Evolutionary conservation across 2,888 invertebrate species (phyloP).

Genomic region (Agrotis exclamationis): DNA sequence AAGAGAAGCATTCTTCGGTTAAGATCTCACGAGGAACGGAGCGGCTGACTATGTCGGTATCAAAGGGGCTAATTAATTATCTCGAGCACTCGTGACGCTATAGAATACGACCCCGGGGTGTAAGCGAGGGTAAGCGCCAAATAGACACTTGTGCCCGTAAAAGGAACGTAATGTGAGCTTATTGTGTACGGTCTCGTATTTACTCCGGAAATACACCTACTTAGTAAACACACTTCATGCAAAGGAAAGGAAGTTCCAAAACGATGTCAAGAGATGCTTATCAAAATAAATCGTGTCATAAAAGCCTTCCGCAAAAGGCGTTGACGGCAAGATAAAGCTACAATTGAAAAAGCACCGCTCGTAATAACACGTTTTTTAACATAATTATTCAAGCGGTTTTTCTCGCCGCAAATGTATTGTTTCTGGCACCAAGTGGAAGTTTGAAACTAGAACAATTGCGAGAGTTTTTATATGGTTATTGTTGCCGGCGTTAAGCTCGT

Average conservation of each 20-base stretch:
- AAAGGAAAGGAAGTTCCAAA: constrained; percentile 33
- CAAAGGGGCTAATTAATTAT: constrained; percentile 85
- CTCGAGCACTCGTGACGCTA: constrained; percentile 74
- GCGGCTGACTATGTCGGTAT: constrained; percentile 68
- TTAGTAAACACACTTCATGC: constrained; percentile 28
- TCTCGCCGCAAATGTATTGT: constrained; percentile 50
- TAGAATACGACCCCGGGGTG: constrained; percentile 72
- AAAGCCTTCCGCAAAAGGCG: constrained; percentile 51
- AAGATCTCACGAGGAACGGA: constrained; percentile 62
- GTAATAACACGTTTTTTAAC: constrained; percentile 46
- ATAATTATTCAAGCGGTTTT: constrained; percentile 49
- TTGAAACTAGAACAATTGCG: constrained; percentile 61
- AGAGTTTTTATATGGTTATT: constrained; percentile 62
- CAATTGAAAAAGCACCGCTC: constrained; percentile 56
- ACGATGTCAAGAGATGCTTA: constrained; percentile 51
- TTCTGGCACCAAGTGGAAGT: constrained; percentile 52
- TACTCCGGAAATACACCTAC: constrained; percentile 37
- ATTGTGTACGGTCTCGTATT: constrained; percentile 56
- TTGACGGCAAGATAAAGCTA: constrained; percentile 54
- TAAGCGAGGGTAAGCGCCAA: constrained; percentile 67
- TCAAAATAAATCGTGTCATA: constrained; percentile 62
- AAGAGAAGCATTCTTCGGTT: constrained; percentile 70
- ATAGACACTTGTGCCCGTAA: constrained; percentile 64
- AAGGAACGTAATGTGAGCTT: constrained; percentile 54
- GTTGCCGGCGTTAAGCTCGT: constrained; percentile 52